These are phyloP conservation scores for Potamilus streckersoni DNA, from an alignment of 1,140 invertebrate genomes.

Conservation along the genomic window DNA sequence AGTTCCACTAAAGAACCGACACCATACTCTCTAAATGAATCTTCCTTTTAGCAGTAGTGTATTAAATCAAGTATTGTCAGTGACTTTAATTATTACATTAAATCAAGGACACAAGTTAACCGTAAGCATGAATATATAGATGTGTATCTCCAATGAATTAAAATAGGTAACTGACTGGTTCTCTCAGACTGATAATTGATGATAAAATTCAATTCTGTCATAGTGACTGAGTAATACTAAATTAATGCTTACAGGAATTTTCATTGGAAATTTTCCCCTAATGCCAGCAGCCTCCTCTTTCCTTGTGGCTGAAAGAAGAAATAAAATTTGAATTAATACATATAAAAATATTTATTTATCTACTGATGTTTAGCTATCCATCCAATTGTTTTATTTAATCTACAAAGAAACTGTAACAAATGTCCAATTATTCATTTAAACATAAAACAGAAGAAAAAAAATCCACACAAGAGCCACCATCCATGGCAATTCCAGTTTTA, in stretches of 20 bases:
- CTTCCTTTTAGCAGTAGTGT: no score
- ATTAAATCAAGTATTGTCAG: no score
- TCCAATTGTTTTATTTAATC: neutral
- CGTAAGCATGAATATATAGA: no score
- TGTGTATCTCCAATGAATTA: no score
- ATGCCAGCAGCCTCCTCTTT: constrained; percentile 62
- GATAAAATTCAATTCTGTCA: neutral
- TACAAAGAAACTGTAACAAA: neutral
- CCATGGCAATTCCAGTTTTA: no score
- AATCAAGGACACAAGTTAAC: no score
- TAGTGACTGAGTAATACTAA: neutral
- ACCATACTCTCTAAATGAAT: no score
- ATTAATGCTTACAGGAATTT: constrained; percentile 69
- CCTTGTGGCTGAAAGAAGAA: constrained; percentile 63
- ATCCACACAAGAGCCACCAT: neutral
- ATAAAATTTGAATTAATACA: constrained; percentile 3
- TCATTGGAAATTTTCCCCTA: constrained; percentile 73
- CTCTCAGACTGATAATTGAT: no score
- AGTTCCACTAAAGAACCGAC: no score
- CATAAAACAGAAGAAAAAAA: neutral
- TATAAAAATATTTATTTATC: no score
- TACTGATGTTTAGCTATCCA: neutral
- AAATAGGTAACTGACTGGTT: no score
- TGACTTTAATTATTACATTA: no score
- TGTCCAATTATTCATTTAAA: neutral